Evolutionary conservation across 1,140 invertebrate species (phyloP).

Genomic region (Pseudomyrmex gracilis): DNA sequence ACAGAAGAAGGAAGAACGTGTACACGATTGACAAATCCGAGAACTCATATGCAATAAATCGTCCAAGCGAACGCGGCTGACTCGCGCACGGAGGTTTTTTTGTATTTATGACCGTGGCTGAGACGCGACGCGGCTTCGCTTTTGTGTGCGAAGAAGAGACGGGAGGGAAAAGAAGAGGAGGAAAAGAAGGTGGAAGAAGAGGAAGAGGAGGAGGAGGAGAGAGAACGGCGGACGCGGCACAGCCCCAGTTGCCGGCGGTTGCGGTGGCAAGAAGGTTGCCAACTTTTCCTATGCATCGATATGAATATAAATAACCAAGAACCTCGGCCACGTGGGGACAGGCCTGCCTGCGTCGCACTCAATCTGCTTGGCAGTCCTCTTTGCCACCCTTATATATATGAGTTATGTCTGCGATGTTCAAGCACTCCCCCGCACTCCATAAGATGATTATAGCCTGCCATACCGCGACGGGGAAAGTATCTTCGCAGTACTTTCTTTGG

Average conservation of each 20-base stretch:
- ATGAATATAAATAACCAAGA: constrained; percentile 78
- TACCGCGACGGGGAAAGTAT: background rate
- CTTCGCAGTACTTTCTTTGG: background rate
- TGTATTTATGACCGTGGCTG: constrained; percentile 77
- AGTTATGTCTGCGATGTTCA: constrained; percentile 31
- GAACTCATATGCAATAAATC: constrained; percentile 85
- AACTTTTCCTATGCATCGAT: constrained; percentile 79
- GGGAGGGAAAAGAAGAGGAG: background rate
- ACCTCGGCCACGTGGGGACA: constrained; percentile 46
- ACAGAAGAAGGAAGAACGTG: constrained; percentile 32
- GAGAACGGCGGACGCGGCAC: background rate
- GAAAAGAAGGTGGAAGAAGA: too few species aligned
- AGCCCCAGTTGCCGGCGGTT: constrained; percentile 30
- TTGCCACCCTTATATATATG: constrained; percentile 30
- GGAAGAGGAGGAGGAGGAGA: too few species aligned
- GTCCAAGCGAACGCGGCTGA: constrained; percentile 62
- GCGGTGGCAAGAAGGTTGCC: constrained; percentile 66
- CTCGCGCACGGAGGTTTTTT: constrained; percentile 67
- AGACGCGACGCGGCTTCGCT: constrained; percentile 49
- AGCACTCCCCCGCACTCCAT: background rate
- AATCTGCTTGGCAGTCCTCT: constrained; percentile 61
- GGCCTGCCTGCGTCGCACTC: constrained; percentile 30
- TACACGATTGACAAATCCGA: constrained; percentile 82
- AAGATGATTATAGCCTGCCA: constrained; percentile 46
- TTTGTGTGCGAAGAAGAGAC: background rate